Base-by-base conservation (phyloP, 2,113 vertebrate genomes). In the Pangasianodon hypophthalmus region DNA sequence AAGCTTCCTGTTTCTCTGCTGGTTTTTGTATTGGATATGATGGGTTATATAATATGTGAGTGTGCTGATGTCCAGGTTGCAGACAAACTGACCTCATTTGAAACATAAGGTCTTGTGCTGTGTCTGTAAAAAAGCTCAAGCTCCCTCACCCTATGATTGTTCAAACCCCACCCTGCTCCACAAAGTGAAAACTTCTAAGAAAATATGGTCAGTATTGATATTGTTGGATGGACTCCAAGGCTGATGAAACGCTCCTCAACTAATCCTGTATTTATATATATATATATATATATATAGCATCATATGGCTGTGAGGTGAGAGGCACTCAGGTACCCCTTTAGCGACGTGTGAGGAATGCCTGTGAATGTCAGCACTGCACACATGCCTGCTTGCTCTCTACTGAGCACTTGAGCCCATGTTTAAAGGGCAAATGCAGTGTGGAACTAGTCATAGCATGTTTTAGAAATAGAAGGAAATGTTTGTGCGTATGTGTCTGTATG, bases 331-430 rank as follows among this genome's bases (percentile, higher is more conserved):
- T 85, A 75, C 90, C 80, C 56, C 52, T 89, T 32, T 29, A 64
- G 75, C 83, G 90, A 24, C 16, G 88, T 89, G 41, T 90, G 73
- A 92, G 92, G 93, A 94, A 94, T 95, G 90, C 85, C 85, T 90
- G 14, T 14, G 60, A 41, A 91, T 91, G 90, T 89, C 91, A 64
- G 24, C 60, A 81, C 82, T 69, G 46, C 46, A 77, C 77, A 90
- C 81, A 90, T 90, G 87, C 87, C 88, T 75, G 80, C 88, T 89
- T 92, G 87, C 91, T 89, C 80, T 84, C 88, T 89, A 37, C 37
- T 87, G 84, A 92, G 91, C 77, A 75, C 69, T 90, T 69, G 62
- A 62, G 32, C 29, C 82, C 80, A 46, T 87, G 44, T 69, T 84
- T 77, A 50, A 77, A 41, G 44, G 67, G 69, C 44, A 54, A 2